Base-by-base conservation (phyloP, 2,113 vertebrate species). In the Oophaga pumilio region DNA sequence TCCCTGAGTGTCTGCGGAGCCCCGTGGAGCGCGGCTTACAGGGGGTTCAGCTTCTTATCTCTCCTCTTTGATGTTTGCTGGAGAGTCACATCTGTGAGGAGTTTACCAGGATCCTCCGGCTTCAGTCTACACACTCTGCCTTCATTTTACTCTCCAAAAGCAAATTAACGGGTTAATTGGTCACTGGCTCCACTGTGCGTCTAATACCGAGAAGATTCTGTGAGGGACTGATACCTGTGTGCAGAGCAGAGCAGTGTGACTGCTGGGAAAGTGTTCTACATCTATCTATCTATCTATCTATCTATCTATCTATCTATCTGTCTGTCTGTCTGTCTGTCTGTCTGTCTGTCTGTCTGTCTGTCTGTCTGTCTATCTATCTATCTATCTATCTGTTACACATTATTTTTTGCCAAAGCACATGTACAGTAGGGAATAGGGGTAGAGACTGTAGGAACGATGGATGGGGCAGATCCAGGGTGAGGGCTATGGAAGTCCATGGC, bases 251-350 rank as follows among this genome's bases (percentile, higher is more conserved):
- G 11, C 0, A 10, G 17, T 22, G 33, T 73, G 4, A n/a, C n/a
- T 43, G 69, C 6, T 71, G 68, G 68, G 33, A 43, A 43, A 43
- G 3, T 2, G 5, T 28, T 26, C 68, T 43, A 49, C 3, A 73
- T 1, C 17, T 43, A 43, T 73, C 12, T 71, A 28, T 73, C 33
- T 10, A 10, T 14, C 8, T 18, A 73, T 43, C 28, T 73, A 74
- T 74, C 69, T 73, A 18, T 73, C 69, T 73, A 73, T 43, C 69
- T 43, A 73, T 73, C 69, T 33, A 33, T 71, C 68, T 71, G 33
- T 71, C 26, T 71, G 33, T 71, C 13, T 69, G 12, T 69, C 66
- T 68, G 14, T 64, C 64, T 68, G 26, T 68, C 64, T 68, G 26
- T 68, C 64, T 68, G 26, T 68, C 64, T 68, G 13, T 68, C 26